Base-by-base conservation (phyloP, 2,888 invertebrate species). In the Melanophora roralis region DNA sequence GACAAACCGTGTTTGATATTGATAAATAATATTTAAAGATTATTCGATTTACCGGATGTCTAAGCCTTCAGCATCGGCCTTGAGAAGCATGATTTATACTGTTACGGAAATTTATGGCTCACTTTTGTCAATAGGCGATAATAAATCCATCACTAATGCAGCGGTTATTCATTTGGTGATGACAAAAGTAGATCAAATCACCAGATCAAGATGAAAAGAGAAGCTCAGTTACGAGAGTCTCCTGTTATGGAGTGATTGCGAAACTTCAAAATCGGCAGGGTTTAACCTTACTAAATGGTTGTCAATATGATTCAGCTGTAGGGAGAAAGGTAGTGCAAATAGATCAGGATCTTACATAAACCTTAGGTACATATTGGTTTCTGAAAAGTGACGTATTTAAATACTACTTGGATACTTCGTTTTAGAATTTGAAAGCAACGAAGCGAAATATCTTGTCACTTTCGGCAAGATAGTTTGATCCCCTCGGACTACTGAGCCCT, bases 341-440 rank as follows among this genome's bases (percentile, higher is more conserved):
- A n/a, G n/a, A n/a, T n/a, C n/a, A n/a, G n/a, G n/a, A n/a, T n/a
- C n/a, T n/a, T n/a, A n/a, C n/a, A 32, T n/a, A 14, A 19, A 34
- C 19, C n/a, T 45, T 49, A 23, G 64, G 64, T 21, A 64, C 23
- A 2, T 49, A 51, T 38, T 71, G 60, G 72, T 12, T 23, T 45
- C 62, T 53, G 27, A 64, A 55, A 23, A 53, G 40, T 23, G 62
- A 72, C 55, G 14, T 53, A n/a, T 64, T 64, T 53, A 51, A 32
- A 34, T 55, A 36, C 23, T 43, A 43, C 5, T 53, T 72, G 27
- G 62, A 72, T 21, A 34, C 62, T 19, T 21, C 16, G 9, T 72
- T 57, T 36, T 12, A 59, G 2, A 34, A 45, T 5, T 12, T 68
- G 21, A 55, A 21, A n/a, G 59, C 69, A 4, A 69, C 47, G 6